These are phyloP conservation scores for Pterocles gutturalis DNA, from an alignment of 2,113 vertebrate species.

Conservation along the genomic window DNA sequence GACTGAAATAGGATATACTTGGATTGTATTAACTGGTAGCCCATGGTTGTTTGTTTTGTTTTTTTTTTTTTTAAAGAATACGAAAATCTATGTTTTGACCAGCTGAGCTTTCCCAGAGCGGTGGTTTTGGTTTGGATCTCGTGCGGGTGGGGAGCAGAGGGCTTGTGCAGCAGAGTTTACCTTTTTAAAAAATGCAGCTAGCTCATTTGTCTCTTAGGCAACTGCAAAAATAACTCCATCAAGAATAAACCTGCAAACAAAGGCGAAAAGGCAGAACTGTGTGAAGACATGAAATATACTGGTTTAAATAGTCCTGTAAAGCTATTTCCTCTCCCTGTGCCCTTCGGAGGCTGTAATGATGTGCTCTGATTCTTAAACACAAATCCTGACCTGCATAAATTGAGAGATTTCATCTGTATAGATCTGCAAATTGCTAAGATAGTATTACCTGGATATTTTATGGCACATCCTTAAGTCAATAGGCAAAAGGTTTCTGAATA, in stretches of 20 bases:
- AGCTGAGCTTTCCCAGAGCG: neutral
- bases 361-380: conserved; percentile 49
- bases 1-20: neutral
- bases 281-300: conserved; percentile 54
- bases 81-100: rapidly evolving
- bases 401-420: conserved; percentile 38
- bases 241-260: conserved; percentile 67
- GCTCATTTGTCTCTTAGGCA: conserved; percentile 63
- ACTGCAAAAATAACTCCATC: conserved; percentile 61
- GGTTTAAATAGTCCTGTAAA: conserved; percentile 57
- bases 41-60: neutral
- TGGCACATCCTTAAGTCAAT: conserved; percentile 78
- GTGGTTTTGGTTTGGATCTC: neutral
- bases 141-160: neutral
- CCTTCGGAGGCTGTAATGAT: conserved; percentile 33
- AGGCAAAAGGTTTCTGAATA: conserved; percentile 78
- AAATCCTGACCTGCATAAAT: conserved; percentile 66
- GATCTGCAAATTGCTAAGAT: conserved; percentile 57
- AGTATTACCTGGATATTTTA: conserved; percentile 76
- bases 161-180: neutral
- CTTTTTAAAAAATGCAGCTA: conserved; percentile 8
- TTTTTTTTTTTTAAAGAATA: neutral
- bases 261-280: conserved; percentile 63
- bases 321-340: conserved; percentile 45
- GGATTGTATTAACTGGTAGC: neutral